Conservation (phyloP, 1,140 invertebrate genomes). For the Achatina immaculata region DNA sequence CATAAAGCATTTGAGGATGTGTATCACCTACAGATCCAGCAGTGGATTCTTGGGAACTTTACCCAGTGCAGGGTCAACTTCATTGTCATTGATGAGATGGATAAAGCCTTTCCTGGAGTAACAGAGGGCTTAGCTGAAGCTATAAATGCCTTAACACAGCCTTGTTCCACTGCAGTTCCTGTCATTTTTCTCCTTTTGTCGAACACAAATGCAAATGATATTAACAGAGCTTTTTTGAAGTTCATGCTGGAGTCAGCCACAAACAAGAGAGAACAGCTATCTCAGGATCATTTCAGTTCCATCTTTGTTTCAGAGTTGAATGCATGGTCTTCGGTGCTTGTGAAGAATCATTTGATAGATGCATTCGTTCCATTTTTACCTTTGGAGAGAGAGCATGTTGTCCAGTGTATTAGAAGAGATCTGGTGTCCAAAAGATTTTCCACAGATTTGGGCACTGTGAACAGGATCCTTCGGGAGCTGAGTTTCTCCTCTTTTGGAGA, state of each 20-base stretch:
- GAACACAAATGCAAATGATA: conserved; percentile 56
- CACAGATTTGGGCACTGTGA: conserved; percentile 45
- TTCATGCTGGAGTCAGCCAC: conserved; percentile 38
- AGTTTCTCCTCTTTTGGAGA: conserved; percentile 49
- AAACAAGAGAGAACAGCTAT: conserved; percentile 41
- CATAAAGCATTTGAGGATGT: conserved; percentile 45
- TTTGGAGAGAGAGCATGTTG: conserved; percentile 86
- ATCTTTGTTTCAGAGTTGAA: conserved; percentile 39
- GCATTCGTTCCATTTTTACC: conserved; percentile 95
- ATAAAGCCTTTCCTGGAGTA: conserved; percentile 55
- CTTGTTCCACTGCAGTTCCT: conserved; percentile 39
- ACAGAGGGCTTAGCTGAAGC: conserved; percentile 48
- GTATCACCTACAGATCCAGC: conserved; percentile 44
- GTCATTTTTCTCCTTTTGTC: conserved; percentile 59
- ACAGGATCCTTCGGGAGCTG: conserved; percentile 52
- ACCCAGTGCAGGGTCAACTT: conserved; percentile 57
- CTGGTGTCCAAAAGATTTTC: conserved; percentile 58
- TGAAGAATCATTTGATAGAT: conserved; percentile 88
- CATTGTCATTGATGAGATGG: conserved; percentile 66
- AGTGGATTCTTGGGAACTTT: conserved; percentile 56
- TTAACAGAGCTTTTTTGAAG: conserved; percentile 56
- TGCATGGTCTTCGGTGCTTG: conserved; percentile 74
- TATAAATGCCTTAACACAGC: conserved; percentile 45
- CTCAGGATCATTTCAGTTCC: conserved; percentile 45
- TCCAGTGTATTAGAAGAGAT: conserved; percentile 77